phyloP scores from a whole-genome alignment of 2,113 vertebrate genomes.

The Argyrosomus japonicus region DNA sequence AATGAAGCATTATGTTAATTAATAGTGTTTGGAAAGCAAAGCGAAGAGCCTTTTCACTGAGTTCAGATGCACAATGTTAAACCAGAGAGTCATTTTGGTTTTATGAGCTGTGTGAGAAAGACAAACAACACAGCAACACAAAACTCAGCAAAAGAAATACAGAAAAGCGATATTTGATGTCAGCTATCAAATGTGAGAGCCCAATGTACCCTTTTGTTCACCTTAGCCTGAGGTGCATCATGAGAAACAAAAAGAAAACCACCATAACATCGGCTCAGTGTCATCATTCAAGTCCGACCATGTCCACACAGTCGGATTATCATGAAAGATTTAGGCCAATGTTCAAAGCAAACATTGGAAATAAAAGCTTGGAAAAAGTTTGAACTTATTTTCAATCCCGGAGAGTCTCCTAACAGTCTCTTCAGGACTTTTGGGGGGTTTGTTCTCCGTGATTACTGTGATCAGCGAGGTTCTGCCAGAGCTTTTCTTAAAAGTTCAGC shows the following conservation, averaged over 20 bases:
- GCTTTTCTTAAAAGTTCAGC: conserved; percentile 8
- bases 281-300: conserved; percentile 10
- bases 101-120: background rate
- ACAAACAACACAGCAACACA: background rate
- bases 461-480: conserved; percentile 1
- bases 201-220: background rate
- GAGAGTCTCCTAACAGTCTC: background rate
- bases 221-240: conserved; percentile 16
- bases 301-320: conserved; percentile 22
- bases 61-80: background rate
- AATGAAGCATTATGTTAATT: conserved; percentile 29
- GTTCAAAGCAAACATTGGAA: conserved; percentile 37
- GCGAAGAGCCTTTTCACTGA: background rate
- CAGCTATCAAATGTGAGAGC: background rate
- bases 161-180: background rate
- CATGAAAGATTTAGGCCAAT: conserved; percentile 33
- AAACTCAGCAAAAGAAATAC: background rate
- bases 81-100: background rate
- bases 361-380: conserved; percentile 6
- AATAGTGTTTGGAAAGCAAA: conserved; percentile 20
- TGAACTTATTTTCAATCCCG: conserved; percentile 1
- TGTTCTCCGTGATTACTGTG: conserved; percentile 23
- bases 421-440: conserved; percentile 1
- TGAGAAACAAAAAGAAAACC: conserved; percentile 16
- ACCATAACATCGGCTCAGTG: conserved; percentile 7